phyloP scores from a whole-genome alignment of 2,888 invertebrate species.

The Sericinus montela region DNA sequence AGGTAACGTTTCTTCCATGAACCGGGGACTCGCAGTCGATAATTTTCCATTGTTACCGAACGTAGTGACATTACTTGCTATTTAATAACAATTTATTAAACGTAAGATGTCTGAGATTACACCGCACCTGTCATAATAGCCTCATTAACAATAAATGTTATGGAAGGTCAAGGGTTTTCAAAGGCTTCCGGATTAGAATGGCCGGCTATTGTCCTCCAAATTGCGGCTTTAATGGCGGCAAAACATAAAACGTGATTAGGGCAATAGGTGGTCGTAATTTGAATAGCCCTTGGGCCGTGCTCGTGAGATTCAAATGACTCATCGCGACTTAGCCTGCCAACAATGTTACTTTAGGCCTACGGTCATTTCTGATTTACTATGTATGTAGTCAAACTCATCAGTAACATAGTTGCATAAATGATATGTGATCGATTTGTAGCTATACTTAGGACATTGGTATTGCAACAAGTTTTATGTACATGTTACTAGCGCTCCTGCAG shows the following conservation, averaged over 20 bases:
- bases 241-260: conserved; percentile 16
- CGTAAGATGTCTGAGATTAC: conserved; percentile 19
- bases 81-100: conserved; percentile 14
- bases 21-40: conserved; percentile 3
- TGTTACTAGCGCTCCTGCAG: too few species aligned
- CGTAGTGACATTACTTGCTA: conserved; percentile 11
- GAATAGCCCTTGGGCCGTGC: conserved; percentile 4
- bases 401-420: too few species aligned
- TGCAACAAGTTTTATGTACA: too few species aligned
- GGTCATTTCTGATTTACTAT: background rate
- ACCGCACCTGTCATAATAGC: conserved; percentile 21
- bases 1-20: conserved; percentile 17
- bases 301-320: conserved; percentile 5
- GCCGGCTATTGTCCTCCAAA: conserved; percentile 12
- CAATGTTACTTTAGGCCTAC: background rate
- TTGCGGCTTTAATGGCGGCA: conserved; percentile 7
- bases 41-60: conserved; percentile 12
- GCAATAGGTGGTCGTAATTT: conserved; percentile 10
- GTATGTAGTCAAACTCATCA: conserved; percentile 1
- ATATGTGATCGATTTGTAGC: too few species aligned
- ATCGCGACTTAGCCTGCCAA: background rate
- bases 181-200: conserved; percentile 19
- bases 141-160: conserved; percentile 18
- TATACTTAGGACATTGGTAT: too few species aligned
- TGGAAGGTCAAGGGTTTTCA: conserved; percentile 18